Base-by-base conservation (phyloP, 2,888 invertebrate species). In the Mythimna pallens region DNA sequence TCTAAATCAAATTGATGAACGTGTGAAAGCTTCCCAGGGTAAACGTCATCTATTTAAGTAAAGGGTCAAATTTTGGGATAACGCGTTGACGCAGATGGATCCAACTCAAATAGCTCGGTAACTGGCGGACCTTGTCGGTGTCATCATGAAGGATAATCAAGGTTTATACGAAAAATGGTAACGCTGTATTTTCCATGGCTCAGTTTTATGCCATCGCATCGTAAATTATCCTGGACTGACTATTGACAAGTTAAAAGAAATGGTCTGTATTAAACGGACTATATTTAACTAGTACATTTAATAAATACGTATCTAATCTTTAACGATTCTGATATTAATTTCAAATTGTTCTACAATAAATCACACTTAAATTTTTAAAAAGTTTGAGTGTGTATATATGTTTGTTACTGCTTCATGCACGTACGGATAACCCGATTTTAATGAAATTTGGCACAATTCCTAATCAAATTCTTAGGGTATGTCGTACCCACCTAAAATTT, bases 21-120 rank as follows among this genome's bases (percentile, higher is more conserved):
- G 87, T 86, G 90, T 88, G 88, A 91, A 90, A 89, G 88, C 89
- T 87, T 88, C 83, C 78, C 83, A 81, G 85, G 84, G 87, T 89
- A 90, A 78, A 88, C 87, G 88, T 86, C 87, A 87, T 91, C 83
- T 88, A 91, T 90, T 91, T 90, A 88, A 87, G 87, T 76, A 86
- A 88, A 90, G 90, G 92, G 90, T 90, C 85, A 86, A 89, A 88
- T 88, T 87, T 87, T 87, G 91, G 93, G 92, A 91, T 93, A 92
- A 93, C 92, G 92, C 87, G 91, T 88, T 85, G 89, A 89, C 85
- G 87, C 85, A 89, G 89, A 79, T 86, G 85, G 87, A 75, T 76
- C 81, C 80, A 86, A 90, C 92, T 86, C 84, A 92, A 93, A 93
- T 93, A 92, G 89, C 90, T 77, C 76, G 87, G 82, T 87, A 88